phyloP scores from a whole-genome alignment of 1,140 invertebrate species.

The Penaeus chinensis region DNA sequence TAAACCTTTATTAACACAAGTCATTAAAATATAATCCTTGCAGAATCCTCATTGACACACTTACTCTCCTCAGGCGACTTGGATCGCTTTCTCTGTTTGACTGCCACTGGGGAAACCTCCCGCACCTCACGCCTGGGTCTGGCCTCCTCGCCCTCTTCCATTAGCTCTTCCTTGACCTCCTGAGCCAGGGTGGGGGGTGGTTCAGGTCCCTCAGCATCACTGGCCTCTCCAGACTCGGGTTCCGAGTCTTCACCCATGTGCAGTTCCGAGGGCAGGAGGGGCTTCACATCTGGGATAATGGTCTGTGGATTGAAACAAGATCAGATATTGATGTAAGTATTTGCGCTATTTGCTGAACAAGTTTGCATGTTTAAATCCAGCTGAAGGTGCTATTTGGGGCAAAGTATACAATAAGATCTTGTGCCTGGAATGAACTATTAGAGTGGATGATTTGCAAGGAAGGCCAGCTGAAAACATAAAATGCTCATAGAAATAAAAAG shows the following conservation, averaged over 20 bases:
- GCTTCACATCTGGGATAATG: slow-evolving; percentile 73
- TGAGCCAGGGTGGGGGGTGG: slow-evolving; percentile 26
- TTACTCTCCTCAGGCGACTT: slow-evolving; percentile 52
- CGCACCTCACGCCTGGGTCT: slow-evolving; percentile 30
- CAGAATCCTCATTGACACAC: neutral
- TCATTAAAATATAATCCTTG: neutral
- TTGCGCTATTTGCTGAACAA: no score
- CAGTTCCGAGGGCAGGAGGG: slow-evolving; percentile 62
- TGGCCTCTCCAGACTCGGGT: slow-evolving; percentile 45
- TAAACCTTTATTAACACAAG: neutral
- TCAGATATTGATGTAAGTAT: no score
- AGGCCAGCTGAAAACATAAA: neutral
- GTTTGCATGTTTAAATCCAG: no score
- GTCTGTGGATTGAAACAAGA: slow-evolving; percentile 67
- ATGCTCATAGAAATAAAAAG: neutral
- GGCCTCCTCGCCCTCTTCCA: slow-evolving; percentile 33
- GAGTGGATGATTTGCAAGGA: no score
- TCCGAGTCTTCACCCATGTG: slow-evolving; percentile 52
- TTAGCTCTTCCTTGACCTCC: slow-evolving; percentile 2
- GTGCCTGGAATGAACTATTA: neutral
- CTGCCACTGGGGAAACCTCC: slow-evolving; percentile 27
- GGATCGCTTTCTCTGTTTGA: slow-evolving; percentile 30
- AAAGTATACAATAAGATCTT: neutral
- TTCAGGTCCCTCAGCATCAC: slow-evolving; percentile 46
- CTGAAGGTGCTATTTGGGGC: neutral